These are phyloP conservation scores for Grallaria varia DNA, from an alignment of 2,113 vertebrate species.

Conservation along the genomic window DNA sequence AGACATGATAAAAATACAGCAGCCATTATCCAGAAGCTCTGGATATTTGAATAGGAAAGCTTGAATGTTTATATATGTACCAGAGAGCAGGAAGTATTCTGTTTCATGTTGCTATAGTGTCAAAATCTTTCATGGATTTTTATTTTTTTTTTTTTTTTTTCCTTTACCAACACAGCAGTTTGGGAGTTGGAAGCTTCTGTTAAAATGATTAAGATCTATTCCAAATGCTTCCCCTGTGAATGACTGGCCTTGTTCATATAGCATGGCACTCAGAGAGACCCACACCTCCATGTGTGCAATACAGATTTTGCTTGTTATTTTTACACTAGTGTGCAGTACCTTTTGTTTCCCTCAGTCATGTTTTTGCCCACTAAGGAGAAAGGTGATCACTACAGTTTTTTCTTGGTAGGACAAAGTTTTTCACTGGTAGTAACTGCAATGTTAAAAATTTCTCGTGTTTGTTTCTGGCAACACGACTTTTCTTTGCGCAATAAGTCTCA, in stretches of 20 bases:
- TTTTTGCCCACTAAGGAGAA: background rate
- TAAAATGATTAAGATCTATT: background rate
- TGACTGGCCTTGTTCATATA: background rate
- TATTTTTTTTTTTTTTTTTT: too few relatives aligned
- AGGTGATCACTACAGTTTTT: background rate
- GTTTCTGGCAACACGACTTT: background rate
- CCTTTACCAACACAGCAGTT: too few relatives aligned
- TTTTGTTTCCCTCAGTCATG: background rate
- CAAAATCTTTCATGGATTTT: too few relatives aligned
- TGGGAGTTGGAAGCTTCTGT: background rate
- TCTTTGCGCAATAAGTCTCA: background rate
- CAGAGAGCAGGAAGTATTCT: background rate
- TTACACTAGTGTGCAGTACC: rapidly evolving
- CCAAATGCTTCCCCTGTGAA: rapidly evolving
- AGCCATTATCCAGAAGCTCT: background rate
- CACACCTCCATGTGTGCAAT: background rate
- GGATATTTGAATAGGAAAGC: background rate
- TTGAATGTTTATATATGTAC: background rate
- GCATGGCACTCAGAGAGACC: rapidly evolving
- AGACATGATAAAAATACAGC: background rate
- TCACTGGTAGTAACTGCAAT: background rate
- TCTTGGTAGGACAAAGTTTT: background rate
- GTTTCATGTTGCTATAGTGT: background rate
- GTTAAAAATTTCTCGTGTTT: background rate
- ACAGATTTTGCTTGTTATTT: background rate